Base-by-base conservation (phyloP, 2,888 invertebrate species). In the Tenthredo mesomela region DNA sequence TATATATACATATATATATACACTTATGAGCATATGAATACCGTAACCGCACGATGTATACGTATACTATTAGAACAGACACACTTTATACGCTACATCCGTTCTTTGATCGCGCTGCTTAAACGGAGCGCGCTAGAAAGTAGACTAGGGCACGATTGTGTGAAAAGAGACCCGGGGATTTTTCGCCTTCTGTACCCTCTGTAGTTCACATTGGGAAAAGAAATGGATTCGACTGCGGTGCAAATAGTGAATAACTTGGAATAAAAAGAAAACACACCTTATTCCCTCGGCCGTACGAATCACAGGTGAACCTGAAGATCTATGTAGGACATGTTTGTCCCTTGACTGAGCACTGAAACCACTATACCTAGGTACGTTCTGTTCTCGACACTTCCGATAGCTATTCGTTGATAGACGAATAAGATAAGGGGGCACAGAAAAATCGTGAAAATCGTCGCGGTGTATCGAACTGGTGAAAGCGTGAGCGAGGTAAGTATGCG, bases 131-230 rank as follows among this genome's bases (percentile, higher is more conserved):
- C 33, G 61, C 29, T 80, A 80, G 80, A 80, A 80, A 80, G 80
- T 80, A 37, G 80, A 80, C 80, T 40, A 80, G 80, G 61, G 80
- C 80, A 80, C 40, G 80, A 77, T 77, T 50, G 58, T 61, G 50
- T 80, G 77, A 9, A 77, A 54, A 33, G 33, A 67, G 33, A 33
- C 18, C 33, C 33, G 12, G 4, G 33, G 29, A 67, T 67, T 33
- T 15, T 67, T 67, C 1, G 12, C 65, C 10, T 10, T 65, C 21
- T 65, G 25, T 25, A 21, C 7, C 61, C 25, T 21, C 61, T 12
- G 61, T 25, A 25, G 12, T 61, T 61, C 21, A 61, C 9, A 61
- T 61, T 61, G 21, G 10, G 3, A 25, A 10, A 12, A 61, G 9
- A 9, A 61, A 25, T 54, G n/a, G 25, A 21, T 29, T 2, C 21